Evolutionary conservation across 2,888 invertebrate species (phyloP).

Genomic region (Lasioglossum calceatum): DNA sequence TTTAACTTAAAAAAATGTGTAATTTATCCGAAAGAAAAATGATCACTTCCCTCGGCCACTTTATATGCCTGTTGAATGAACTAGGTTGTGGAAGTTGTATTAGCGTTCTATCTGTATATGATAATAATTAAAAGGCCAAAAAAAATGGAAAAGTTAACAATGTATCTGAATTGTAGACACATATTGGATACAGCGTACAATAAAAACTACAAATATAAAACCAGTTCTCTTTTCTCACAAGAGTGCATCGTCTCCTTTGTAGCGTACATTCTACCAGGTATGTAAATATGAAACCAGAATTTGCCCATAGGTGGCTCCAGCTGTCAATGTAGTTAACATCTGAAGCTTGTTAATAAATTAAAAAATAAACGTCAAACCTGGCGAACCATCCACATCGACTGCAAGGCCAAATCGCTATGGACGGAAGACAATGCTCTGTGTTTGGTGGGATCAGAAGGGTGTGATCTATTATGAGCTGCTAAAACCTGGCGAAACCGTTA

Average conservation of each 20-base stretch:
- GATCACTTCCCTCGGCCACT: constrained; percentile 32
- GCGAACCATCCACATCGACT: too few species aligned
- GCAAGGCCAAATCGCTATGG: too few species aligned
- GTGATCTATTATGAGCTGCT: too few species aligned
- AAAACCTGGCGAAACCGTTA: too few species aligned
- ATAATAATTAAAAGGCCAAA: constrained; percentile 39
- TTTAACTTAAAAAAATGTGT: constrained; percentile 40
- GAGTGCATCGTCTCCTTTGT: neutral
- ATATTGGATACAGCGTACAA: constrained; percentile 53
- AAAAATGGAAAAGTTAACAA: constrained; percentile 31
- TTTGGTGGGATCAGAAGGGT: too few species aligned
- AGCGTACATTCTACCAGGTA: neutral
- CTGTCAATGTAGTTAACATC: too few species aligned
- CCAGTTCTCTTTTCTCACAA: neutral
- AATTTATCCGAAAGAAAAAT: constrained; percentile 45
- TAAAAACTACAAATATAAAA: constrained; percentile 50
- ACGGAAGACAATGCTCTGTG: too few species aligned
- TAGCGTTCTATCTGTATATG: constrained; percentile 60
- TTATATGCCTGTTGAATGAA: constrained; percentile 41
- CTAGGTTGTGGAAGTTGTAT: constrained; percentile 42
- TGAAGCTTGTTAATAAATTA: too few species aligned
- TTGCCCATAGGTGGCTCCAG: too few species aligned
- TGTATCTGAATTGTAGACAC: constrained; percentile 61
- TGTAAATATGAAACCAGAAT: too few species aligned
- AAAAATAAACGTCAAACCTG: too few species aligned